Evolutionary conservation across 2,113 vertebrate species (phyloP).

Genomic region (Callithrix jacchus): DNA sequence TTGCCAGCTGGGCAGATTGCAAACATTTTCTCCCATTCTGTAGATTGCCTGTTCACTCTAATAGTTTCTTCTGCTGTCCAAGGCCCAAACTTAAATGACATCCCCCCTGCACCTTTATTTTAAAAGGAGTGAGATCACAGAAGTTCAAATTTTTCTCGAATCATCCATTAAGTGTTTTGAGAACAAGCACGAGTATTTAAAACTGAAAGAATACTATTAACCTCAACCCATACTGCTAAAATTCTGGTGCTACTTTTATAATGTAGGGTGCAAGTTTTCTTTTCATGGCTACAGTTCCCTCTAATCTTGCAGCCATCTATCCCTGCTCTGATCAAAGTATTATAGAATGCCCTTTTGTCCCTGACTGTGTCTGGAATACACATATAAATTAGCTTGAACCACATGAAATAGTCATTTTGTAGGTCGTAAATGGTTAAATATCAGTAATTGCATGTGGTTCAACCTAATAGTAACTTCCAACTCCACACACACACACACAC

Average conservation of each 20-base stretch:
- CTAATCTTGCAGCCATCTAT: neutral
- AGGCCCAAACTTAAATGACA: neutral
- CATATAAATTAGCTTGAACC: neutral
- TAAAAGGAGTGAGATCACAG: neutral
- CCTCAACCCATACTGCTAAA: neutral
- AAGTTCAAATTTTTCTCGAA: neutral
- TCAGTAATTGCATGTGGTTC: neutral
- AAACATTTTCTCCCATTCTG: no score
- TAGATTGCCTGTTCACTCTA: no score
- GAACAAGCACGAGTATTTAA: neutral
- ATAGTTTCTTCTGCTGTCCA: no score
- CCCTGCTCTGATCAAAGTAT: neutral
- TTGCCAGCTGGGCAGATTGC: no score
- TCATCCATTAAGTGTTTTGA: neutral
- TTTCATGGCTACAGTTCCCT: neutral
- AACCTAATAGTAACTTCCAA: neutral
- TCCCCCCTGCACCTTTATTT: neutral
- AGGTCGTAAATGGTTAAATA: neutral
- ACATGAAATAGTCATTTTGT: neutral
- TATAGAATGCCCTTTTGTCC: neutral
- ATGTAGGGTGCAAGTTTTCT: neutral
- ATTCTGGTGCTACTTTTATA: neutral
- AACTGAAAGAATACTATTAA: neutral
- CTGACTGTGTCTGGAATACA: neutral
- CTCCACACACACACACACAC: neutral